phyloP scores from a whole-genome alignment of 2,888 invertebrate genomes.

The Megastigmus dorsalis region DNA sequence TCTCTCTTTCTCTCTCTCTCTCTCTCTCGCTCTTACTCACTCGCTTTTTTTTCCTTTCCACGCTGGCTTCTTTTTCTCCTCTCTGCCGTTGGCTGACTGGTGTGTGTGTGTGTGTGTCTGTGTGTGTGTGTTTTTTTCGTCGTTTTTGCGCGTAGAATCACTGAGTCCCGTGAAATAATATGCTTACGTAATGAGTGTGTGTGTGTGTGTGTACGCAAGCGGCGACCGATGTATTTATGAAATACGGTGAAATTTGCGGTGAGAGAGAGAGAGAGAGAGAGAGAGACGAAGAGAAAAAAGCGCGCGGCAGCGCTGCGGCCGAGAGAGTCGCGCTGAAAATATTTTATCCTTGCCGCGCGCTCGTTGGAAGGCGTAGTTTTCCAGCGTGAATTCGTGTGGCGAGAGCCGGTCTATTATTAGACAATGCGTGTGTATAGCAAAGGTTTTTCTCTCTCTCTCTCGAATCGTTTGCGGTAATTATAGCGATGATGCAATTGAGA shows the following conservation, averaged over 20 bases:
- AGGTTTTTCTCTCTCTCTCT: too few species aligned
- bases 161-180: constrained; percentile 26
- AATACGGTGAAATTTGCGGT: constrained; percentile 4
- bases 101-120: not conserved
- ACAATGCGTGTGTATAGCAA: not conserved
- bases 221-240: constrained; percentile 7
- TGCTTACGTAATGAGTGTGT: constrained; percentile 30
- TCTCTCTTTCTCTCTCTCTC: too few species aligned
- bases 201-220: too few species aligned
- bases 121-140: too few species aligned
- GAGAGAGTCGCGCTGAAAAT: too few species aligned
- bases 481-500: too few species aligned
- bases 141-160: constrained; percentile 31
- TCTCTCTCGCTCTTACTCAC: not conserved
- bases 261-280: too few species aligned
- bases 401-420: not conserved
- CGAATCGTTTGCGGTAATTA: too few species aligned
- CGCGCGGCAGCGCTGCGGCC: too few species aligned
- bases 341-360: too few species aligned
- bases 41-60: constrained; percentile 1
- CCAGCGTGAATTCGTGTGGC: not conserved
- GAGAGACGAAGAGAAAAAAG: too few species aligned
- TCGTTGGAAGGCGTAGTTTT: too few species aligned
- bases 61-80: not conserved
- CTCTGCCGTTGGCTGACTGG: not conserved